Evolutionary conservation across 2,888 invertebrate genomes (phyloP).

Genomic region (Machimus atricapillus): DNA sequence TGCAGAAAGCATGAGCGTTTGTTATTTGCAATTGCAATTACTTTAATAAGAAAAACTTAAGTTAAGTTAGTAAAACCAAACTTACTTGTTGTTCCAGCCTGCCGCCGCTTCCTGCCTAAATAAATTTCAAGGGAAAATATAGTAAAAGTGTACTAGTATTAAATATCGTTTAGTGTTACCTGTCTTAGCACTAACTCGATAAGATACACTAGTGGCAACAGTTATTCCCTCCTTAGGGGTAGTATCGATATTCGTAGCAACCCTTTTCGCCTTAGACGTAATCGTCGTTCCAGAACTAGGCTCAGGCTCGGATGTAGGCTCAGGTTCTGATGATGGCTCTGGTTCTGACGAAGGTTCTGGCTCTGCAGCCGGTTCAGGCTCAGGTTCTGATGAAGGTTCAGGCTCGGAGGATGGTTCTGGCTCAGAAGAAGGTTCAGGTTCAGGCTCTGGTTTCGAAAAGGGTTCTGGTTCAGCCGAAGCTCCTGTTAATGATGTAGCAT

Average conservation of each 20-base stretch:
- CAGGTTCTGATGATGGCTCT: slow-evolving; percentile 54
- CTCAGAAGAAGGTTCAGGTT: slow-evolving; percentile 60
- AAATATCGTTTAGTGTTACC: slow-evolving; percentile 49
- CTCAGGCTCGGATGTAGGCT: slow-evolving; percentile 57
- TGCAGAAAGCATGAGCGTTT: too few relatives aligned
- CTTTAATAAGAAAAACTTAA: background rate
- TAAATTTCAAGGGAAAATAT: slow-evolving; percentile 20
- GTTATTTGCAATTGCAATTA: too few relatives aligned
- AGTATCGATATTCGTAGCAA: slow-evolving; percentile 65
- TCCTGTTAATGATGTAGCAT: slow-evolving; percentile 55
- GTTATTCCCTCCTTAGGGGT: slow-evolving; percentile 69
- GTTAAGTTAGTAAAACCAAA: background rate
- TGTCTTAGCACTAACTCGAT: slow-evolving; percentile 72
- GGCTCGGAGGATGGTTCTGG: slow-evolving; percentile 64
- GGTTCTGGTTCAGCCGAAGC: slow-evolving; percentile 56
- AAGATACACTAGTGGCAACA: slow-evolving; percentile 81
- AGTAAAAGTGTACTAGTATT: background rate
- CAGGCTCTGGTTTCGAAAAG: slow-evolving; percentile 59
- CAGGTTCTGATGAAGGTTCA: slow-evolving; percentile 60
- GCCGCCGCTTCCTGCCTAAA: slow-evolving; percentile 54
- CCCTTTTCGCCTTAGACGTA: slow-evolving; percentile 65
- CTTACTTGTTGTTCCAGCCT: slow-evolving; percentile 45
- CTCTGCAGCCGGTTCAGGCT: slow-evolving; percentile 63
- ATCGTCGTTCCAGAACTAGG: slow-evolving; percentile 58
- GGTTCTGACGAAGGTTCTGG: slow-evolving; percentile 53